Evolutionary conservation across 2,888 invertebrate genomes (phyloP), one percentile per base, ranked within the genome.

Genomic region (Thysanoteuthis rhombus): DNA sequence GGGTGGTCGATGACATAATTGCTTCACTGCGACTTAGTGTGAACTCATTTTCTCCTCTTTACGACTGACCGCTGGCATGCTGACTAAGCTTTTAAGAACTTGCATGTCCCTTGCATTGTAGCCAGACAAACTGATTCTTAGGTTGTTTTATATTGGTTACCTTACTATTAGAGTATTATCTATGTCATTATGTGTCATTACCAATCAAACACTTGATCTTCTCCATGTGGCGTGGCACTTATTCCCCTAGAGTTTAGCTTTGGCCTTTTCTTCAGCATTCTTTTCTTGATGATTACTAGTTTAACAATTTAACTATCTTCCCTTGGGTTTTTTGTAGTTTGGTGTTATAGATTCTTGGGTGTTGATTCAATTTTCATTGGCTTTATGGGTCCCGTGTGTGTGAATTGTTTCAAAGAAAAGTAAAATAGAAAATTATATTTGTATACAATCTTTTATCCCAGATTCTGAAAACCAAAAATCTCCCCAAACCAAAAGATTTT

Each of bases 71-170:
- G 19, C n/a, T 75, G 58, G 25, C 32, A 25, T 58, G 75, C 75
- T 75, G 75, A 75, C 75, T 75, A 75, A 75, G 75, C 75, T 75
- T 75, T 75, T 75, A 75, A 75, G 75, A 75, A 75, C 75, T 75
- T 75, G 75, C n/a, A n/a, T 36, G n/a, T 75, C 75, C 6, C 75
- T 75, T 25, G 10, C n/a, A 75, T 75, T n/a, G n/a, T 75, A 75
- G n/a, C 75, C 19, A 75, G n/a, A 75, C 75, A 75, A 75, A 75
- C 75, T 36, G n/a, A 75, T 32, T 8, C 75, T 75, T n/a, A 2
- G 2, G 75, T 75, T 75, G 75, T 2, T 52, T 22, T 52, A 22
- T 52, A 5, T 52, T 52, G 52, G 52, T 52, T 52, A 52, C 52
- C 25, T 36, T 75, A 16, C n/a, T 19, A 75, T n/a, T 75, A n/a